A percentile compares a stretch with the other conserved stretches of the same genome.
These are phyloP conservation scores for Choristoneura fumiferana DNA, from an alignment of 1,140 invertebrate species.

Conservation along the genomic window DNA sequence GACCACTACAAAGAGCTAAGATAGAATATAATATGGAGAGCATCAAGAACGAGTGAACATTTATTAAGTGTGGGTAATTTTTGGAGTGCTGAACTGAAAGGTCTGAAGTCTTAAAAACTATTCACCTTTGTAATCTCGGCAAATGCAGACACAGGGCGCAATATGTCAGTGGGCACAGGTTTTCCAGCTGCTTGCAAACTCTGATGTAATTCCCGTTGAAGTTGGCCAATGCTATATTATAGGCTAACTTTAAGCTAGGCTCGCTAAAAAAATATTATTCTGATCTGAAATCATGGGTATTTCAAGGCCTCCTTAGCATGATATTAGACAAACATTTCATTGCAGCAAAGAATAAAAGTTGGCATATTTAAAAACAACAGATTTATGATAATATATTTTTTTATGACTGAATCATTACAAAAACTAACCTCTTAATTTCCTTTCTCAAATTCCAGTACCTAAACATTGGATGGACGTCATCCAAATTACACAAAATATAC, in stretches of 20 bases:
- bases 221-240: slow-evolving; percentile 75
- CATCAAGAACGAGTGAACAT: no score
- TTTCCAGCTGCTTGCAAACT: slow-evolving; percentile 62
- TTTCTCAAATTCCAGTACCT: slow-evolving; percentile 67
- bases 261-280: slow-evolving; percentile 54
- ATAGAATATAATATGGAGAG: no score
- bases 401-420: no score
- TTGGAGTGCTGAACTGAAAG: no score
- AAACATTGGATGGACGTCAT: slow-evolving; percentile 72
- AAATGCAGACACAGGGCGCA: slow-evolving; percentile 51
- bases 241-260: slow-evolving; percentile 40
- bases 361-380: no score
- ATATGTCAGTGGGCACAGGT: slow-evolving; percentile 71
- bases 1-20: no score
- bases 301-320: no score
- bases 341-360: no score
- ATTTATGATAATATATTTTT: no score
- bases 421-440: slow-evolving; percentile 49
- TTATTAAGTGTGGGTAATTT: no score
- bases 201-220: slow-evolving; percentile 76
- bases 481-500: slow-evolving; percentile 80
- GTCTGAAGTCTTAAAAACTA: background rate
- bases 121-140: slow-evolving; percentile 52
- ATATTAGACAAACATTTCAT: no score
- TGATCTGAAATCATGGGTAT: no score